phyloP scores from a whole-genome alignment of 2,113 vertebrate species.

The Platysteira castanea region DNA sequence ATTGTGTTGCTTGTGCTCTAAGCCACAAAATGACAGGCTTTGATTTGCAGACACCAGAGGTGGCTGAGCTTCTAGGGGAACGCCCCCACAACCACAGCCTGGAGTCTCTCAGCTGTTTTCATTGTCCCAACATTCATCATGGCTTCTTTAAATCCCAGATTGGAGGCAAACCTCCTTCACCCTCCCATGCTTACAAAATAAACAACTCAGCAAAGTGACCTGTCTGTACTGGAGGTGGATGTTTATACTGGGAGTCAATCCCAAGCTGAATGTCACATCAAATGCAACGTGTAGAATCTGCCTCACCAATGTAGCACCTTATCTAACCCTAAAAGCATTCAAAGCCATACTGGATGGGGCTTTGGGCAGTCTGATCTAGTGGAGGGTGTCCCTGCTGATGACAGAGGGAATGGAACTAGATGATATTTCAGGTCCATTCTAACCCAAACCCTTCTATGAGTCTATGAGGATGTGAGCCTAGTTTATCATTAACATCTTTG shows the following conservation, averaged over 20 bases:
- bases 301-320: neutral
- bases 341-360: too few relatives aligned
- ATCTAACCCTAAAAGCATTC: neutral
- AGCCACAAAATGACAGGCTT: neutral
- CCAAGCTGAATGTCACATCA: neutral
- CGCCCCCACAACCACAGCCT: neutral
- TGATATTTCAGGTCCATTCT: neutral
- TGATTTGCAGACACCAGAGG: neutral
- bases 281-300: neutral
- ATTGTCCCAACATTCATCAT: neutral
- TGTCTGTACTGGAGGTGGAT: neutral
- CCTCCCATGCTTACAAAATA: neutral
- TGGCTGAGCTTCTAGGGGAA: neutral
- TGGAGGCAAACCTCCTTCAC: neutral
- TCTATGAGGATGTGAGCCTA: neutral
- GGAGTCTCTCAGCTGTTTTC: neutral
- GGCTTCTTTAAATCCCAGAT: neutral
- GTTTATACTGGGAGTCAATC: neutral
- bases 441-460: neutral
- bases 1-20: neutral
- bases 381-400: neutral
- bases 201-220: neutral
- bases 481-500: neutral
- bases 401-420: neutral
- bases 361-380: neutral